Conservation (phyloP, 2,888 invertebrate species). For the Tinea pellionella region DNA sequence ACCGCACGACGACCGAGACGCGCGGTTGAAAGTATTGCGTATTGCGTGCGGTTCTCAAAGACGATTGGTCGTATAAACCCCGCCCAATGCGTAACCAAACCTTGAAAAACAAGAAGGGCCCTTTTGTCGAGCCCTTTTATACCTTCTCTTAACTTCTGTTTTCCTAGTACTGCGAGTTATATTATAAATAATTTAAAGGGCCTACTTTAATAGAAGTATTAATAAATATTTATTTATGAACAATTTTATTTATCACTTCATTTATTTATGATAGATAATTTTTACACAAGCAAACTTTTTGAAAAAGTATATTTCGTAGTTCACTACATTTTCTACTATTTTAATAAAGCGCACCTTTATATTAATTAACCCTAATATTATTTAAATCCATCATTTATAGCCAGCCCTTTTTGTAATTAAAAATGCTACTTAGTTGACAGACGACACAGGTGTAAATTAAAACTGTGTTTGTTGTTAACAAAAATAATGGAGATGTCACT, state of each 20-base stretch:
- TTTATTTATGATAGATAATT: not conserved
- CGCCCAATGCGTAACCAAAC: constrained; percentile 63
- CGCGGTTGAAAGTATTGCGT: constrained; percentile 38
- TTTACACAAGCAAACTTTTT: no score
- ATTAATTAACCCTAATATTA: no score
- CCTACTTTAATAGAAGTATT: constrained; percentile 41
- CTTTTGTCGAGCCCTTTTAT: constrained; percentile 50
- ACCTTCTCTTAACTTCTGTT: constrained; percentile 47
- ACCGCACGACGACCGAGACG: no score
- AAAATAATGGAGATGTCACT: constrained; percentile 71
- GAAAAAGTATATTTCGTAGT: no score
- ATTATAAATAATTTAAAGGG: constrained; percentile 71
- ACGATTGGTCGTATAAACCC: constrained; percentile 53
- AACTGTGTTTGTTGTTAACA: constrained; percentile 45
- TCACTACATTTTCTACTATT: no score
- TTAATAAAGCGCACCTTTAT: no score
- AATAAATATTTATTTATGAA: constrained; percentile 24
- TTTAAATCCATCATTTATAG: no score
- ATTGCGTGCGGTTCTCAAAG: constrained; percentile 48
- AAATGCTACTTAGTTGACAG: no score
- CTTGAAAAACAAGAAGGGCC: constrained; percentile 52
- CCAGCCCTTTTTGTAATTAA: no score
- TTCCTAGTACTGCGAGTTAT: constrained; percentile 64
- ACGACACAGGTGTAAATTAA: constrained; percentile 48
- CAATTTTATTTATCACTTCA: constrained; percentile 21